A percentile compares a stretch with the other conserved stretches of the same genome.
These are phyloP conservation scores for Scaptomyza parva DNA, from an alignment of 2,888 invertebrate species.

Conservation along the genomic window DNA sequence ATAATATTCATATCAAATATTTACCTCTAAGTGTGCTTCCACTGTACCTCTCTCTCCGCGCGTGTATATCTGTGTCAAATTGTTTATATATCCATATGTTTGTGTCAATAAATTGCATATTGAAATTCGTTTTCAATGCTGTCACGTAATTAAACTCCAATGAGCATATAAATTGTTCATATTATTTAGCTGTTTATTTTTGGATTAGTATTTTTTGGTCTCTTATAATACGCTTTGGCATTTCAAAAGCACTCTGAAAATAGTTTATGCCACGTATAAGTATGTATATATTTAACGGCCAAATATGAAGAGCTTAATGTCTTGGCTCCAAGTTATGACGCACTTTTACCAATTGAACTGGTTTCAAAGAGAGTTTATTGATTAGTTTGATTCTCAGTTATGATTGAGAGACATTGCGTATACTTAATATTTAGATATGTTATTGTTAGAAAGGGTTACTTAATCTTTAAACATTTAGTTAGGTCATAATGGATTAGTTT, in stretches of 20 bases:
- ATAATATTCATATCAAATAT: not conserved
- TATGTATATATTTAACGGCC: not conserved
- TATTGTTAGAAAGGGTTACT: no score
- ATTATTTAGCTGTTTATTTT: slow-evolving; percentile 23
- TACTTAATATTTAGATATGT: no score
- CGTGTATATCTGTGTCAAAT: slow-evolving; percentile 21
- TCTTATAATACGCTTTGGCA: slow-evolving; percentile 50
- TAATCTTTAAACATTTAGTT: no score
- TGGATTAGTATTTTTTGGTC: slow-evolving; percentile 29
- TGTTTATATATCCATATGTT: slow-evolving; percentile 26
- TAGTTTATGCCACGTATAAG: not conserved
- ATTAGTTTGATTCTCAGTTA: no score
- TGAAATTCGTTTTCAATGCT: slow-evolving; percentile 68
- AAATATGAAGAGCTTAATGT: slow-evolving; percentile 14
- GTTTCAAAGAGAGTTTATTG: slow-evolving; percentile 7
- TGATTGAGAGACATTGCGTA: no score
- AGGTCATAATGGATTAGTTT: no score
- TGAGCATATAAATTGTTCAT: slow-evolving; percentile 57
- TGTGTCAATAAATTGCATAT: slow-evolving; percentile 66
- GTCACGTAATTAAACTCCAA: slow-evolving; percentile 78
- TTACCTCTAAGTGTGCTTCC: slow-evolving; percentile 14
- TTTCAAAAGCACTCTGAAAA: slow-evolving; percentile 37
- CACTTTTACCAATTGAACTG: slow-evolving; percentile 33
- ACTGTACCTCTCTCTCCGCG: slow-evolving; percentile 11
- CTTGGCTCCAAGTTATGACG: slow-evolving; percentile 28